Evolutionary conservation across 2,888 invertebrate species (phyloP), one percentile per base, ranked within the genome.

Genomic region (Oligia fasciuncula): DNA sequence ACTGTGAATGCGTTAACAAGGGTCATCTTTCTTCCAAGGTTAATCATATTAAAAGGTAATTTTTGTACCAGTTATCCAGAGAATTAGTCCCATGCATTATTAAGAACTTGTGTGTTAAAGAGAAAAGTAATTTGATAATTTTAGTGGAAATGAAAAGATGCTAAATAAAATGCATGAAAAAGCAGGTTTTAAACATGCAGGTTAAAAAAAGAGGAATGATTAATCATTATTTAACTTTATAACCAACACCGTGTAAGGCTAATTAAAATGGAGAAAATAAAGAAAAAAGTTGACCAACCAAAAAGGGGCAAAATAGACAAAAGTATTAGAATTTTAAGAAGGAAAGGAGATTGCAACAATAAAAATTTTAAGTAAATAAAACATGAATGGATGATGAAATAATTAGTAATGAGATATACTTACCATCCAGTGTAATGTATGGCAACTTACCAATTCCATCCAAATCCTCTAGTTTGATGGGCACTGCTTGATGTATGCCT

Each of bases 391-490:
- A 49, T 76, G 66, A 76, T 62, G 40, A 76, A 54, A 46, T 13
- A 82, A 68, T 83, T 73, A 63, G 17, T 72, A 65, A 70, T 69
- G 29, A 77, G 63, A 80, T 83, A 77, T 81, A 68, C 74, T 70
- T 84, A 81, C 84, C 84, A 81, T 82, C 80, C 63, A 85, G 49
- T 71, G 67, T 68, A 72, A 71, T 70, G 51, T 63, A 69, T 76
- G 70, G 73, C 60, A 74, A 76, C 92, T 93, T 91, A 96, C 97
- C 96, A 90, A 97, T 96, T 85, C 96, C 97, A 94, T 97, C 97
- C 73, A 97, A 92, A 90, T 97, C 97, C 91, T 97, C 97, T 75
- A 97, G 89, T 87, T 96, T 96, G 77, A 97, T 96, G 66, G 97
- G 96, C 75, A 96, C 95, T 19, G 96, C 95, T 86, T 95, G 95